phyloP scores from a whole-genome alignment of 1,140 invertebrate species.

The Gryon sp. region DNA sequence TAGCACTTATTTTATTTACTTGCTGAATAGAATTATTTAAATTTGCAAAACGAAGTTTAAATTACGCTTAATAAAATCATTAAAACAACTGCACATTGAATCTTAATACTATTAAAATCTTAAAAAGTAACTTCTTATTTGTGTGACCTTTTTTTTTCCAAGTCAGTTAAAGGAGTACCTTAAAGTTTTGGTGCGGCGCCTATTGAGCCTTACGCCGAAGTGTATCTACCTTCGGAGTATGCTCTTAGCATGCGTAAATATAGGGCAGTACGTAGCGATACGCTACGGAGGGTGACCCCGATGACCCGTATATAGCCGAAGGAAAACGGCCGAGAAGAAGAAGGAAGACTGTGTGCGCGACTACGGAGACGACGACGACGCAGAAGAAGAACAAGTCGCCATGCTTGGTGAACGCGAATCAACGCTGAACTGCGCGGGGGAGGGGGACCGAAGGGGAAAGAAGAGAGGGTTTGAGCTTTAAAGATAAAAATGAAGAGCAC shows the following conservation, averaged over 20 bases:
- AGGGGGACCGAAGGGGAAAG: conserved; percentile 36
- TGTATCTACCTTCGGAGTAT: conserved; percentile 56
- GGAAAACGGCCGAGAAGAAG: conserved; percentile 19
- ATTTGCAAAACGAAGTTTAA: too few species aligned
- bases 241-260: conserved; percentile 67
- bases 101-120: too few species aligned
- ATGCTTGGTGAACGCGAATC: conserved; percentile 40
- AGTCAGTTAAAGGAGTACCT: conserved; percentile 47
- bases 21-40: too few species aligned
- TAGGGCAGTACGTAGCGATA: conserved; percentile 66
- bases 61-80: too few species aligned
- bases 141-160: too few species aligned
- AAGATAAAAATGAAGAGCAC: conserved; percentile 65
- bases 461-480: conserved; percentile 30
- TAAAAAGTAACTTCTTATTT: too few species aligned
- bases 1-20: too few species aligned
- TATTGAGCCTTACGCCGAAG: conserved; percentile 59
- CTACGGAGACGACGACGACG: conserved; percentile 61
- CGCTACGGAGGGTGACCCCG: conserved; percentile 61
- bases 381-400: conserved; percentile 72
- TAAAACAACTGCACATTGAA: too few species aligned
- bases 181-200: conserved; percentile 46
- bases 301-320: conserved; percentile 57
- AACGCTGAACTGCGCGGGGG: not conserved
- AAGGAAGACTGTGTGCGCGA: conserved; percentile 55